Conservation (phyloP, 2,888 invertebrate genomes). For the Spicauda simplicius region DNA sequence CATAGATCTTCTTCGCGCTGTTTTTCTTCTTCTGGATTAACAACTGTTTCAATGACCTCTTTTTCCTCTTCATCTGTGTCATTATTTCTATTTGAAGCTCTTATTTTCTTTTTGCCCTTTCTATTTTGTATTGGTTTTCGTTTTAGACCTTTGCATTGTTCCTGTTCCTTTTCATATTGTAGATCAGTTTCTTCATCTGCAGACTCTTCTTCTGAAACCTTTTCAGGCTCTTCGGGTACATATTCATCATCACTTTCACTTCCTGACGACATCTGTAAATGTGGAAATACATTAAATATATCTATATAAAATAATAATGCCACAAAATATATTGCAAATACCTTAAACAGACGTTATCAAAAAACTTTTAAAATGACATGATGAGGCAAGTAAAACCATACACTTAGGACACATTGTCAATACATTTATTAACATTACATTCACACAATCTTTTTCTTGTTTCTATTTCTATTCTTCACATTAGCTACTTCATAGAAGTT, state of each 20-base stretch:
- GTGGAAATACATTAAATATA: background rate
- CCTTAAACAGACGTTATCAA: background rate
- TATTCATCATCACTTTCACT: slow-evolving; percentile 93
- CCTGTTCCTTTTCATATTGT: slow-evolving; percentile 80
- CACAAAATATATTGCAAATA: slow-evolving; percentile 1
- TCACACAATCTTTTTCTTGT: slow-evolving; percentile 82
- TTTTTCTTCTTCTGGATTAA: slow-evolving; percentile 87
- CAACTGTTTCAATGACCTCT: slow-evolving; percentile 51
- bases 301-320: background rate
- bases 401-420: background rate
- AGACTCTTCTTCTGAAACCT: slow-evolving; percentile 88
- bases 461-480: slow-evolving; percentile 94
- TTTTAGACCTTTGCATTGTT: slow-evolving; percentile 64
- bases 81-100: slow-evolving; percentile 49
- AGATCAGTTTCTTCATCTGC: slow-evolving; percentile 86
- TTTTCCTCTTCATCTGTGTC: slow-evolving; percentile 55
- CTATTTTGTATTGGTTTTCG: slow-evolving; percentile 56
- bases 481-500: slow-evolving; percentile 95
- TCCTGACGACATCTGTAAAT: slow-evolving; percentile 84
- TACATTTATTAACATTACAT: slow-evolving; percentile 1
- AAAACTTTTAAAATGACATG: background rate
- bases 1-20: slow-evolving; percentile 90
- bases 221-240: slow-evolving; percentile 87
- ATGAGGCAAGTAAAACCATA: background rate
- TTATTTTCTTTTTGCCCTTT: slow-evolving; percentile 61